Conservation (phyloP, 2,888 invertebrate genomes). For the Epiblema foenella region DNA sequence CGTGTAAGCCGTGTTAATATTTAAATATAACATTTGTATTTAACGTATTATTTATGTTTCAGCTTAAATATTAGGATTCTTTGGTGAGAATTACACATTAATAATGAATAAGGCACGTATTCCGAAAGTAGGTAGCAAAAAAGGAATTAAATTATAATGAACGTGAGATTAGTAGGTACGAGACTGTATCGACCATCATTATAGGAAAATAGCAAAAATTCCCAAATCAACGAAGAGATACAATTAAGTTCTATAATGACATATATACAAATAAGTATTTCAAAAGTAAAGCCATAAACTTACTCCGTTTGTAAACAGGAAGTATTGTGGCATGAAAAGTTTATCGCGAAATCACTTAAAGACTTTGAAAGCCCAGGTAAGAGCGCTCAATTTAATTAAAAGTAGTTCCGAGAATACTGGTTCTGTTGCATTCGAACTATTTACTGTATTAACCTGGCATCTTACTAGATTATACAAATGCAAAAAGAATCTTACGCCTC, state of each 20-base stretch:
- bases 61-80: no score
- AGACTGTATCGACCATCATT: background rate
- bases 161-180: no score
- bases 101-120: no score
- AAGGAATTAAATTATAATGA: no score
- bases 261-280: background rate
- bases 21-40: background rate
- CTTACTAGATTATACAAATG: background rate
- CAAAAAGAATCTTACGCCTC: background rate
- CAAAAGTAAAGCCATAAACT: background rate
- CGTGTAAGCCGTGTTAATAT: background rate
- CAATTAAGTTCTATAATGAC: background rate
- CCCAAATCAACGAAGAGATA: background rate
- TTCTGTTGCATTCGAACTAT: conserved; percentile 30
- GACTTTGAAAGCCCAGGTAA: conserved; percentile 65
- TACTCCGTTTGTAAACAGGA: conserved; percentile 26
- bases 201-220: no score
- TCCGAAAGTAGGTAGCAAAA: no score
- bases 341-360: conserved; percentile 70
- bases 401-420: conserved; percentile 55
- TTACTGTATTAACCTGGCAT: conserved; percentile 6
- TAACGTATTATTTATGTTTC: no score
- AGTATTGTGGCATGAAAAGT: conserved; percentile 60
- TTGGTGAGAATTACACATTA: no score
- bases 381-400: conserved; percentile 70